Percentiles rank a stretch among this genome's conserved stretches.
phyloP scores from a whole-genome alignment of 2,888 invertebrate genomes.

The Adela reaumurella region DNA sequence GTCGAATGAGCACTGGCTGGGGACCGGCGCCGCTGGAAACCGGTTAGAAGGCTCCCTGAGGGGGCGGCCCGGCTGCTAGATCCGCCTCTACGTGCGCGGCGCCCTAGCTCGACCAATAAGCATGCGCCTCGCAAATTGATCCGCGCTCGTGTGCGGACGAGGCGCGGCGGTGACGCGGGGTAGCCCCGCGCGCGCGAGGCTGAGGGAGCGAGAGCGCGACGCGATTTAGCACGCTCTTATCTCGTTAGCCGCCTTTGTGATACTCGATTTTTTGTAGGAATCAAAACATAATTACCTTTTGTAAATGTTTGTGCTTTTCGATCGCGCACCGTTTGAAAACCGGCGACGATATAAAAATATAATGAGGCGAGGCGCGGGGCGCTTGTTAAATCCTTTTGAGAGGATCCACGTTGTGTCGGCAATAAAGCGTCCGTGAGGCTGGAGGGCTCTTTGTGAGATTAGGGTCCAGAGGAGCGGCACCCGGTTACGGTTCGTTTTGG shows the following conservation, averaged over 20 bases:
- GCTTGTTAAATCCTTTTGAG: slow-evolving; percentile 56
- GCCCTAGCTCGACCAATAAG: slow-evolving; percentile 48
- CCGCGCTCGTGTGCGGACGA: slow-evolving; percentile 21
- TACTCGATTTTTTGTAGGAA: slow-evolving; percentile 52
- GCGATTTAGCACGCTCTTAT: slow-evolving; percentile 57
- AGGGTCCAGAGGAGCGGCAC: slow-evolving; percentile 20
- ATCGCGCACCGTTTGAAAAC: slow-evolving; percentile 49
- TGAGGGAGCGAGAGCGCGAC: background rate
- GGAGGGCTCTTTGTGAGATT: slow-evolving; percentile 42
- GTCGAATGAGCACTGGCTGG: slow-evolving; percentile 47
- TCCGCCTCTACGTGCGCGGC: slow-evolving; percentile 19
- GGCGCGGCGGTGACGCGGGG: slow-evolving; percentile 3
- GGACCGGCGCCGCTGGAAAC: slow-evolving; percentile 1
- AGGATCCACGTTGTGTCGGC: slow-evolving; percentile 12
- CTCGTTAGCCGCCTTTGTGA: slow-evolving; percentile 58
- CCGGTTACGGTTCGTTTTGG: slow-evolving; percentile 18
- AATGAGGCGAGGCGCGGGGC: slow-evolving; percentile 47
- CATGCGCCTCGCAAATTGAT: slow-evolving; percentile 42
- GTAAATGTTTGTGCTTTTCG: slow-evolving; percentile 54
- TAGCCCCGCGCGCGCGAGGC: slow-evolving; percentile 1
- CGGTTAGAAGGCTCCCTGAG: slow-evolving; percentile 1
- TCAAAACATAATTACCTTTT: slow-evolving; percentile 59
- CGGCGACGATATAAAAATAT: slow-evolving; percentile 49
- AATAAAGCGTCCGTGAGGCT: slow-evolving; percentile 13
- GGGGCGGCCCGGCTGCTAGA: slow-evolving; percentile 14